Evolutionary conservation across 1,140 invertebrate genomes (phyloP), one percentile per base, ranked within the genome.

Genomic region (Chionoecetes opilio): DNA sequence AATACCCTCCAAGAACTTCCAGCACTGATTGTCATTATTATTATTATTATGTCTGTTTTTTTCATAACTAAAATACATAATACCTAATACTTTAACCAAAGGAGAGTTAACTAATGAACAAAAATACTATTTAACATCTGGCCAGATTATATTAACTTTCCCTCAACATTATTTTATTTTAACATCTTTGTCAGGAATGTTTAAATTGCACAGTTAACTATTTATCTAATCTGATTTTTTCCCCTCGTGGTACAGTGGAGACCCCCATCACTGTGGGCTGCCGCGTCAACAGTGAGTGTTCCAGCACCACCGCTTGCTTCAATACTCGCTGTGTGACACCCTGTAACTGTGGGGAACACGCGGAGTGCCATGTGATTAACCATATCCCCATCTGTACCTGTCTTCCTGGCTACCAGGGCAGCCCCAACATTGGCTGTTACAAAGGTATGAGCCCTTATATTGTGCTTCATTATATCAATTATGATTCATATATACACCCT

Each of bases 81-180:
- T n/a, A 32, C 14, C 5, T 87, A 87, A 87, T 87, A 87, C 17
- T 87, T 2, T 87, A 87, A 87, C 85, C 85, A 9, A 34, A 8
- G 32, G 2, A 21, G n/a, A 75, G 21, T 17, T 11, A 87, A 34
- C 37, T 89, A 75, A 82, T 37, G 34, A 35, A 92, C 88, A 46
- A 84, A n/a, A 85, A 85, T 53, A 85, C 75, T 90, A 87, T 38
- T 94, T 95, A 95, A 95, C 94, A 95, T 92, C 82, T 92, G 94
- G 94, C 94, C 94, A 95, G 94, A 94, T 63, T 11, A 41, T 38
- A 89, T 21, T 6, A 84, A 89, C 46, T 35, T 75, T 98, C 98
- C 97, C 98, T 98, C 84, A 98, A 98, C 96, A 98, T 98, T 97
- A 98, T 98, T 2, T 99, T 98, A 96, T 97, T 98, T 98, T 6